phyloP scores from a whole-genome alignment of 2,797 vertebrate species.

The Periophthalmus magnuspinnatus region DNA sequence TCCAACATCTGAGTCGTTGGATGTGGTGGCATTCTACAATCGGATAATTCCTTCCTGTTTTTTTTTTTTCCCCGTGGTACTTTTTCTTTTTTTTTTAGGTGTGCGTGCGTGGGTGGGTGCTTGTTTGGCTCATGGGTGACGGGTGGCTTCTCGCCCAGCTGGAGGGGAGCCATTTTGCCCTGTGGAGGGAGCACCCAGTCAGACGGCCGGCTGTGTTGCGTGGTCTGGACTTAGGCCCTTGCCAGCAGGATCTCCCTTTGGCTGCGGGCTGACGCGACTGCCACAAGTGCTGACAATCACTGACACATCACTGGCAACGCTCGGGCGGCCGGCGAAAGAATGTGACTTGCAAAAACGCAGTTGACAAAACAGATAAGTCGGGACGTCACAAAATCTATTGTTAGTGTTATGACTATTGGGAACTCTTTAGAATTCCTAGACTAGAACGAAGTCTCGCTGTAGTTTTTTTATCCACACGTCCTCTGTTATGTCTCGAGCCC shows the following conservation, averaged over 20 bases:
- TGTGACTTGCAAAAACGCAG: conserved; percentile 9
- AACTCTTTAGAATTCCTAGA: not conserved
- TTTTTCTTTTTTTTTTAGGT: conserved; percentile 38
- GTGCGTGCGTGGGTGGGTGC: conserved; percentile 64
- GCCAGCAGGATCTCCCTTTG: conserved; percentile 69
- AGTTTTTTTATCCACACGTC: no score
- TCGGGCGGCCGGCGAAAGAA: conserved; percentile 24
- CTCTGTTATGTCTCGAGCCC: no score
- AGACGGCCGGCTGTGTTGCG: conserved; percentile 20
- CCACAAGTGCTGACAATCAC: conserved; percentile 57
- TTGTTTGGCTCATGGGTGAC: conserved; percentile 56
- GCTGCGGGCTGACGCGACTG: conserved; percentile 48
- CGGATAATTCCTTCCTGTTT: conserved; percentile 70
- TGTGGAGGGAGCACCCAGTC: conserved; percentile 66
- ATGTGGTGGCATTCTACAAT: conserved; percentile 74
- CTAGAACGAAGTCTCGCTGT: no score
- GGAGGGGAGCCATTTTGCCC: conserved; percentile 71
- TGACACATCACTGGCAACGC: conserved; percentile 61
- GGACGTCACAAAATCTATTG: not conserved
- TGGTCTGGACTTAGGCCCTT: conserved; percentile 51
- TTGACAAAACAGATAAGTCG: not conserved
- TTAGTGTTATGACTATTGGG: not conserved
- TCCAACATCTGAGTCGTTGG: conserved; percentile 74
- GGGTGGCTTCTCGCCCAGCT: conserved; percentile 74
- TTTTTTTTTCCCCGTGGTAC: conserved; percentile 57